phyloP scores from a whole-genome alignment of 2,888 invertebrate genomes.

The Andricus curvator region DNA sequence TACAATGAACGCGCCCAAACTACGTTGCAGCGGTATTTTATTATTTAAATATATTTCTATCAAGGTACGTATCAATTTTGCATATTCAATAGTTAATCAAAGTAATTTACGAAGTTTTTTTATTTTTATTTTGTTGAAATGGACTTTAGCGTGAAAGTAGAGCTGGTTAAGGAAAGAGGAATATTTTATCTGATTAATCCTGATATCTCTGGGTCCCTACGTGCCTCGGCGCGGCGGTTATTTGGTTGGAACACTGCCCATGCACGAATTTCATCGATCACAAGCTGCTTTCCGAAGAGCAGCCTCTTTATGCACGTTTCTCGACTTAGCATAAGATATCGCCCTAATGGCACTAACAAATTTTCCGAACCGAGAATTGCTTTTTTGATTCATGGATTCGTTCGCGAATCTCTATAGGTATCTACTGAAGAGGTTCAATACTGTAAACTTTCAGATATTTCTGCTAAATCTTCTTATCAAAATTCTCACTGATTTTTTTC shows the following conservation, averaged over 20 bases:
- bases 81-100: neutral
- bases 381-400: slow-evolving; percentile 29
- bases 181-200: slow-evolving; percentile 23
- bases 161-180: neutral
- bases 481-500: too few species aligned
- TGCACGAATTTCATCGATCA: slow-evolving; percentile 44
- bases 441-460: neutral
- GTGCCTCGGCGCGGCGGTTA: slow-evolving; percentile 42
- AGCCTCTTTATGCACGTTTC: slow-evolving; percentile 29
- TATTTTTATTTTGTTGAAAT: neutral
- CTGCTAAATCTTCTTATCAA: neutral
- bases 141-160: neutral
- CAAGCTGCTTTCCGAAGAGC: neutral
- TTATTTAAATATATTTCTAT: too few species aligned
- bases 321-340: slow-evolving; percentile 36
- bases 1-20: too few species aligned
- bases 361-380: slow-evolving; percentile 30
- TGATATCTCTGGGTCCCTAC: slow-evolving; percentile 28
- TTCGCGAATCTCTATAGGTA: neutral
- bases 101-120: neutral
- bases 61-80: neutral
- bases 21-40: too few species aligned
- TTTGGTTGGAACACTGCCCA: slow-evolving; percentile 45
- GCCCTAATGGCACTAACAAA: slow-evolving; percentile 39
- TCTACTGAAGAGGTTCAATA: neutral